Evolutionary conservation across 1,140 invertebrate genomes (phyloP).

Genomic region (Calephelis nemesis): DNA sequence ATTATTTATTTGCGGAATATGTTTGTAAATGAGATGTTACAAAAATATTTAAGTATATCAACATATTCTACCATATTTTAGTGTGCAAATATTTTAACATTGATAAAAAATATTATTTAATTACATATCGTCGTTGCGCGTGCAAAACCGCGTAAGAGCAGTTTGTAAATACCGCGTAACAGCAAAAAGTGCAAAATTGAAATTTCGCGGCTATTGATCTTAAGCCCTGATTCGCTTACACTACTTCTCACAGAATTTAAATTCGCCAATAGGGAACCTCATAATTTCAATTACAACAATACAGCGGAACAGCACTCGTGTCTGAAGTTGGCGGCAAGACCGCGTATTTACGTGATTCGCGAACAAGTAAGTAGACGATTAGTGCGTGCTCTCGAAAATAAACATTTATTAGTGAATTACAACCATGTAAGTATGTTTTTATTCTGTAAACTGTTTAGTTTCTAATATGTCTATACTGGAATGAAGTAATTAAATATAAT

Average conservation of each 20-base stretch:
- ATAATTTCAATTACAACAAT: slow-evolving; percentile 8
- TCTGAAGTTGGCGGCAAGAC: slow-evolving; percentile 18
- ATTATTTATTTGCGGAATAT: no score
- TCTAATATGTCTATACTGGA: neutral
- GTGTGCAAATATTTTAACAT: no score
- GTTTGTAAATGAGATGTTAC: no score
- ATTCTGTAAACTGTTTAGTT: neutral
- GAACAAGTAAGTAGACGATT: slow-evolving; percentile 3
- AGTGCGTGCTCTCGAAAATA: neutral
- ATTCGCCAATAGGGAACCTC: slow-evolving; percentile 6
- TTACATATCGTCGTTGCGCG: neutral
- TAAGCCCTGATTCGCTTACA: slow-evolving; percentile 4
- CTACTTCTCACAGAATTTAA: neutral
- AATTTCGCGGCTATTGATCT: slow-evolving; percentile 13
- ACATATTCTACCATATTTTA: no score
- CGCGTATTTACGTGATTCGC: slow-evolving; percentile 15
- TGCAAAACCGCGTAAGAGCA: slow-evolving; percentile 20
- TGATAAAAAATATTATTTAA: no score
- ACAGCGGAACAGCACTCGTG: slow-evolving; percentile 12
- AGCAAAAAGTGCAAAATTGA: slow-evolving; percentile 18
- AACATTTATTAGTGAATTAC: neutral
- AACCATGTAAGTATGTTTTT: neutral
- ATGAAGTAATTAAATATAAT: neutral
- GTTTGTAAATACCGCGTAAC: slow-evolving; percentile 21
- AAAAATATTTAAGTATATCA: no score